These are phyloP conservation scores for Channa argus DNA, from an alignment of 2,113 vertebrate species.

Conservation along the genomic window DNA sequence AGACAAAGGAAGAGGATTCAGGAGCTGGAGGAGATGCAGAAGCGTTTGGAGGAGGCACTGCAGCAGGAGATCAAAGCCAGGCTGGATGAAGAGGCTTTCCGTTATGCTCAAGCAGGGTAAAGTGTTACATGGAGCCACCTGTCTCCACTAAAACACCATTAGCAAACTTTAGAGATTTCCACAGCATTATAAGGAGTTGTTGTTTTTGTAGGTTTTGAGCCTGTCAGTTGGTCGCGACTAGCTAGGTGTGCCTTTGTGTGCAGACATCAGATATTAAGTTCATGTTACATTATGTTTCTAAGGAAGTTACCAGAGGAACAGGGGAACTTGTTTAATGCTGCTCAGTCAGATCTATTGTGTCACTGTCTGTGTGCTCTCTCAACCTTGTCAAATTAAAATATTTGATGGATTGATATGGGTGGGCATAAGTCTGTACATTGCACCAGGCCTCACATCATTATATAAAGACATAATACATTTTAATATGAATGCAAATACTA, in stretches of 20 bases:
- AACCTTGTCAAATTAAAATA: background rate
- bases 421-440: background rate
- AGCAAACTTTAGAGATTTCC: background rate
- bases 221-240: background rate
- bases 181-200: background rate
- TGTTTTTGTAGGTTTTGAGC: constrained; percentile 6
- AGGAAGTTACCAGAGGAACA: constrained; percentile 72
- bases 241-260: background rate
- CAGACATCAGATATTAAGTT: constrained; percentile 8
- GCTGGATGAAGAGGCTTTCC: constrained; percentile 90
- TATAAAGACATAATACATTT: background rate
- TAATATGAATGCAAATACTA: too few species aligned
- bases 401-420: background rate
- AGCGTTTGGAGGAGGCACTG: constrained; percentile 90
- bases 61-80: constrained; percentile 93
- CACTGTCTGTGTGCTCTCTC: background rate
- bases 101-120: constrained; percentile 92
- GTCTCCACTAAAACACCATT: background rate
- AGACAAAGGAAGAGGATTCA: constrained; percentile 90
- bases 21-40: constrained; percentile 95
- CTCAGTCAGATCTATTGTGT: constrained; percentile 24
- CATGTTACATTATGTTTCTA: constrained; percentile 64
- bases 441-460: background rate
- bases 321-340: constrained; percentile 66
- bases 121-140: background rate